phyloP scores from a whole-genome alignment of 2,797 vertebrate genomes.

The Malurus splendens region DNA sequence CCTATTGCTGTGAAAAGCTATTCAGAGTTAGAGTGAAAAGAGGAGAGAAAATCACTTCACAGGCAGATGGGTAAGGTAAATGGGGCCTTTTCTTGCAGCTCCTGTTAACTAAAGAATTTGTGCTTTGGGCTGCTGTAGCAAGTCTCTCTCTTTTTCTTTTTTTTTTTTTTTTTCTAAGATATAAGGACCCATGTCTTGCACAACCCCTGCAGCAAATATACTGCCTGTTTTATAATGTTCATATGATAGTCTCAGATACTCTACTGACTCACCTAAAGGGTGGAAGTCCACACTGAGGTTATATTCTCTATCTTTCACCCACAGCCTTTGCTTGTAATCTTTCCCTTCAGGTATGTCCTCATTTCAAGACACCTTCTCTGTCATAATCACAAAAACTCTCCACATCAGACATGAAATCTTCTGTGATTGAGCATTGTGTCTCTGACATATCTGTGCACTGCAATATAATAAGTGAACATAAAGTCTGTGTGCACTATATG shows the following conservation, averaged over 20 bases:
- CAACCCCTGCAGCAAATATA: not conserved
- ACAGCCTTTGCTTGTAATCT: not conserved
- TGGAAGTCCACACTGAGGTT: not conserved
- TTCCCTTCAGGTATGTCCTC: not conserved
- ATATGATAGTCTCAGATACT: not conserved
- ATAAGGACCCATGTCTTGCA: not conserved
- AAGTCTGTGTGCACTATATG: not conserved
- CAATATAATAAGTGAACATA: not conserved
- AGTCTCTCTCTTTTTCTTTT: not conserved
- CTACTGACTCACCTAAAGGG: not conserved
- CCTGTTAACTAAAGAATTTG: not conserved
- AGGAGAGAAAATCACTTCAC: not conserved
- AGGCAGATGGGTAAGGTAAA: not conserved
- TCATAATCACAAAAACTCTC: not conserved
- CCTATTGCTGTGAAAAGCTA: fast-evolving
- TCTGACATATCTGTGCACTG: not conserved
- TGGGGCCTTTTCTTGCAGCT: not conserved
- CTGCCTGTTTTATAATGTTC: not conserved
- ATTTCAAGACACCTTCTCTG: not conserved
- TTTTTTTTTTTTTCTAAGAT: not conserved
- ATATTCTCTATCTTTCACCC: not conserved
- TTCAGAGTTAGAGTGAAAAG: not conserved
- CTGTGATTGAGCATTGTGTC: not conserved
- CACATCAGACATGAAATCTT: not conserved
- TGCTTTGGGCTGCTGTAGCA: not conserved